These are phyloP conservation scores for Lasioglossum marginatum DNA, from an alignment of 2,888 invertebrate species.

Conservation along the genomic window DNA sequence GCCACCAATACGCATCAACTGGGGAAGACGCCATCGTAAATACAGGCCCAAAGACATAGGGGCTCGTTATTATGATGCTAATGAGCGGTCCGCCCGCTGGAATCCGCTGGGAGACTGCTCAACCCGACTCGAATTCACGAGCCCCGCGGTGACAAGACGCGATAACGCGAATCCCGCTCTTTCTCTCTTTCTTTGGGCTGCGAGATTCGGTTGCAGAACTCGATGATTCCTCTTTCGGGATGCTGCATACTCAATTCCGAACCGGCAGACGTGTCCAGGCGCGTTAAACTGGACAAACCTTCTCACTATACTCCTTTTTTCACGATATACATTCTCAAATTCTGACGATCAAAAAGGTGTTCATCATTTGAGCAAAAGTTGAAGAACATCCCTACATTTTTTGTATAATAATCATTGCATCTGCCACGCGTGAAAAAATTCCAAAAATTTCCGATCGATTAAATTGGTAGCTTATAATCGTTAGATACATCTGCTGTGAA, in stretches of 20 bases:
- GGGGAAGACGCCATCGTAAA: constrained; percentile 78
- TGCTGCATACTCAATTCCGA: not conserved
- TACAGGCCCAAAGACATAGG: constrained; percentile 76
- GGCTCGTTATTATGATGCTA: constrained; percentile 82
- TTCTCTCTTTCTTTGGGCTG: not conserved
- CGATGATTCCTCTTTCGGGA: constrained; percentile 2
- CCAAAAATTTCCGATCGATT: no score
- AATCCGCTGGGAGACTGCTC: constrained; percentile 55
- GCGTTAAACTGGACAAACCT: not conserved
- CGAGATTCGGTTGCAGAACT: constrained; percentile 15
- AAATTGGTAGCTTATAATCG: no score
- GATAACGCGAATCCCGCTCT: constrained; percentile 33
- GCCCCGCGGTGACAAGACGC: constrained; percentile 35
- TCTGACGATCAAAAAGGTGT: not conserved
- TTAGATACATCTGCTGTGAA: not conserved
- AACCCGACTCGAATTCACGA: constrained; percentile 67
- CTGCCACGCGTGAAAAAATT: no score
- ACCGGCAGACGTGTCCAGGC: not conserved
- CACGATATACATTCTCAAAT: not conserved
- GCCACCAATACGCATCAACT: constrained; percentile 80
- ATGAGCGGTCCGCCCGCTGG: constrained; percentile 75
- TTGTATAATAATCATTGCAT: no score
- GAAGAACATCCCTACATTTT: no score
- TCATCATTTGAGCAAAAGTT: no score
- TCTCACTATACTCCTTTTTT: not conserved